These are phyloP conservation scores for Cerceris rybyensis DNA, from an alignment of 2,888 invertebrate species.

Conservation along the genomic window DNA sequence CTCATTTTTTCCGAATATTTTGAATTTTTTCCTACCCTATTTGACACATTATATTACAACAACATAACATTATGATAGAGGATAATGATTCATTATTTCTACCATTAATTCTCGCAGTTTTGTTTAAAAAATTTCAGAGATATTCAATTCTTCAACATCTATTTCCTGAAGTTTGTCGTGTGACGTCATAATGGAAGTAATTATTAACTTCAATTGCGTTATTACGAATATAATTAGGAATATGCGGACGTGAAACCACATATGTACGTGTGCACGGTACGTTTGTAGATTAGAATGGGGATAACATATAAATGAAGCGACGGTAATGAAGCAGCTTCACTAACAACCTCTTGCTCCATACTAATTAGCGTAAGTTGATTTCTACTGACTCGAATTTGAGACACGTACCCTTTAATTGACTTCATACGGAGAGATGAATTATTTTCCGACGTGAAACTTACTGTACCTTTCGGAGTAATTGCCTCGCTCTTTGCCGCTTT, in stretches of 20 bases:
- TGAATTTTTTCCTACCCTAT: too few species aligned
- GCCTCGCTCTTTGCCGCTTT: neutral
- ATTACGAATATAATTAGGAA: neutral
- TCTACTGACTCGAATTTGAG: constrained; percentile 3
- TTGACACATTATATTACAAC: too few species aligned
- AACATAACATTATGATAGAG: too few species aligned
- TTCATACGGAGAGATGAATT: neutral
- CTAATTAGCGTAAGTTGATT: constrained; percentile 6
- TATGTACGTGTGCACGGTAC: neutral
- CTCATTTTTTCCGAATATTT: too few species aligned
- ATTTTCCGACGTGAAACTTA: neutral
- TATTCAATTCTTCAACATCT: too few species aligned
- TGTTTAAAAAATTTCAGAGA: too few species aligned
- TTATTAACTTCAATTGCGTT: neutral
- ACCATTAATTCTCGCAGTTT: too few species aligned
- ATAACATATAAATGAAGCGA: neutral
- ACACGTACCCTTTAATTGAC: neutral
- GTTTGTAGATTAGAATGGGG: neutral
- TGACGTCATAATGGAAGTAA: neutral
- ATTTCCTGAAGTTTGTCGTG: too few species aligned
- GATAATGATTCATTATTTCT: too few species aligned
- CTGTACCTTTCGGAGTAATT: neutral
- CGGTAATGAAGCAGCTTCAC: neutral
- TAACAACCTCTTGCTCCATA: constrained; percentile 1
- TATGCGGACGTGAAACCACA: neutral